These are phyloP conservation scores for Planiliza haematocheilus DNA, from an alignment of 2,113 vertebrate species.

Conservation along the genomic window DNA sequence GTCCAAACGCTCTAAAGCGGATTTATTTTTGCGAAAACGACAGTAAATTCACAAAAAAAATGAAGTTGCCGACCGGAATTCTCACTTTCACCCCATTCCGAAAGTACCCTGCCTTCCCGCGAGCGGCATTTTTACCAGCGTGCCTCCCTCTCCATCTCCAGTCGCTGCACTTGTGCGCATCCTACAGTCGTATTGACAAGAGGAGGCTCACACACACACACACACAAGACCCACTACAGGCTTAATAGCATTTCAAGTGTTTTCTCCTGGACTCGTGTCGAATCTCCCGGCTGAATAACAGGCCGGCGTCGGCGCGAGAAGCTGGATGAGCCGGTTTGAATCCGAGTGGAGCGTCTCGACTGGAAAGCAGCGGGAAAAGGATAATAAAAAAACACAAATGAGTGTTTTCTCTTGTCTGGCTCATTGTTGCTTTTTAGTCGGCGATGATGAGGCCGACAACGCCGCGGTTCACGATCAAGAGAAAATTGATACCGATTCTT, in stretches of 20 bases:
- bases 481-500: constrained; percentile 42
- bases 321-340: constrained; percentile 7
- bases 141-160: constrained; percentile 62
- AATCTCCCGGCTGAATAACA: constrained; percentile 63
- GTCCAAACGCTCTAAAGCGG: too few relatives aligned
- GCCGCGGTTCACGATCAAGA: constrained; percentile 27
- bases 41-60: too few relatives aligned
- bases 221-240: constrained; percentile 74
- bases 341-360: background rate
- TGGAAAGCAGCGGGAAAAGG: background rate
- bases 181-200: constrained; percentile 70
- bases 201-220: constrained; percentile 61
- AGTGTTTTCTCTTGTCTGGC: constrained; percentile 5
- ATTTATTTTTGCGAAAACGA: too few relatives aligned
- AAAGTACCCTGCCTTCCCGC: too few relatives aligned
- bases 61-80: background rate
- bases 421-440: background rate
- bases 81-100: too few relatives aligned
- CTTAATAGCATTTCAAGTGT: constrained; percentile 83
- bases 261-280: constrained; percentile 71
- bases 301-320: constrained; percentile 32
- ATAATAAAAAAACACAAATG: background rate
- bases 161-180: constrained; percentile 70
- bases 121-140: constrained; percentile 51
- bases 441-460: background rate